phyloP scores from a whole-genome alignment of 2,888 invertebrate species.

The Catotricha subobsoleta region DNA sequence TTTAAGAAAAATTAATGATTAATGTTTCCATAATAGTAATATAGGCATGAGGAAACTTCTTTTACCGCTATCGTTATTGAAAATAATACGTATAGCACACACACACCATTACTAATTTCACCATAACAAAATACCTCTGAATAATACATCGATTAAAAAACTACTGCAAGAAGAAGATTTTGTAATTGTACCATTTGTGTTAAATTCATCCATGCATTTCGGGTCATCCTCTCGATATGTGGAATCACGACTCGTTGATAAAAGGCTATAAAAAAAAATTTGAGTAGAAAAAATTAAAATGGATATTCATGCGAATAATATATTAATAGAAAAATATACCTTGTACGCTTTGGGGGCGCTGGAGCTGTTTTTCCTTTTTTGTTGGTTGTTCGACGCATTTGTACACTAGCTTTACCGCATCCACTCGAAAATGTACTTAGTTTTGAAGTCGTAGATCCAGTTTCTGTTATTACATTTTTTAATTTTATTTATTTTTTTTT shows the following conservation, averaged over 20 bases:
- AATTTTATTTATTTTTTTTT: background rate
- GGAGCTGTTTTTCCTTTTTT: conserved; percentile 87
- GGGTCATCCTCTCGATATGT: conserved; percentile 30
- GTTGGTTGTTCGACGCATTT: conserved; percentile 71
- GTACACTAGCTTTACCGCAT: conserved; percentile 48
- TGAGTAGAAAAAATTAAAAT: background rate
- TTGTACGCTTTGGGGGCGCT: conserved; percentile 87
- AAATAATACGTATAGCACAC: too few species aligned
- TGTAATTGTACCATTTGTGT: conserved; percentile 29
- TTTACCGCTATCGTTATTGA: too few species aligned
- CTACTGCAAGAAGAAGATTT: conserved; percentile 33
- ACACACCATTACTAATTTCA: too few species aligned
- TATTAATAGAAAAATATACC: conserved; percentile 33
- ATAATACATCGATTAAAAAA: conserved; percentile 32
- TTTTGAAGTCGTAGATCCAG: conserved; percentile 34
- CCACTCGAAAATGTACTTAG: conserved; percentile 44
- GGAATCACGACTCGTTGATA: conserved; percentile 30
- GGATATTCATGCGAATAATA: background rate
- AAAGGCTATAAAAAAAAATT: conserved; percentile 17
- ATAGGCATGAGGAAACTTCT: too few species aligned
- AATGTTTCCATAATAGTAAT: too few species aligned
- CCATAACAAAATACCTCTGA: conserved; percentile 30
- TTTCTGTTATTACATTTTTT: conserved; percentile 19
- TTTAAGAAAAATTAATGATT: too few species aligned
- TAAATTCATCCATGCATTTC: conserved; percentile 26